Percentiles rank a stretch among this genome's conserved stretches.
These are phyloP conservation scores for Nemurella pictetii DNA, from an alignment of 2,888 invertebrate genomes.

Conservation along the genomic window DNA sequence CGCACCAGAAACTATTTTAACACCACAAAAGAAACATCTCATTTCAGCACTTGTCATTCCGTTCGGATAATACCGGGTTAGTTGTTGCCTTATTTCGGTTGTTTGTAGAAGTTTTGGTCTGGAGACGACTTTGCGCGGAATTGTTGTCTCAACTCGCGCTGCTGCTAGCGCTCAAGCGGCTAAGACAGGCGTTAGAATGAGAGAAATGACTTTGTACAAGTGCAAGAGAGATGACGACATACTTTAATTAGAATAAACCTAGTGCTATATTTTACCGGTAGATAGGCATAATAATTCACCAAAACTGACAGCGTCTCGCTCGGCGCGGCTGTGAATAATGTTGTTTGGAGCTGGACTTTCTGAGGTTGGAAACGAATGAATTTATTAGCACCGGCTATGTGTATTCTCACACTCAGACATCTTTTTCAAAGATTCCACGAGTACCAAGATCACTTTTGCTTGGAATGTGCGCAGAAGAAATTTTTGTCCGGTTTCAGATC, in stretches of 20 bases:
- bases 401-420: neutral
- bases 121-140: constrained; percentile 7
- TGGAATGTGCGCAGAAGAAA: neutral
- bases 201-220: constrained; percentile 11
- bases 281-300: constrained; percentile 19
- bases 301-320: constrained; percentile 23
- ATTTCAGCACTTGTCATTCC: constrained; percentile 21
- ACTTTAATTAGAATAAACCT: constrained; percentile 28
- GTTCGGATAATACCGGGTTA: neutral
- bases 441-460: too few species aligned
- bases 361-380: neutral
- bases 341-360: neutral
- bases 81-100: constrained; percentile 8
- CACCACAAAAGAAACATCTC: neutral
- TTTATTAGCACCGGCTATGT: neutral
- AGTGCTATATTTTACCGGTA: constrained; percentile 6
- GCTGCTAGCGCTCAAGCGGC: neutral
- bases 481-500: neutral
- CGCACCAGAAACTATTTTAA: neutral
- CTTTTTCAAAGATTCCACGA: neutral
- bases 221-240: constrained; percentile 19
- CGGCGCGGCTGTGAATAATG: neutral
- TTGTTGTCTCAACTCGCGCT: neutral
- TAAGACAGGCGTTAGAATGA: neutral
- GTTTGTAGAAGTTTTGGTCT: constrained; percentile 27